Evolutionary conservation across 2,113 vertebrate species (phyloP).

Genomic region (Poicephalus meyeri): DNA sequence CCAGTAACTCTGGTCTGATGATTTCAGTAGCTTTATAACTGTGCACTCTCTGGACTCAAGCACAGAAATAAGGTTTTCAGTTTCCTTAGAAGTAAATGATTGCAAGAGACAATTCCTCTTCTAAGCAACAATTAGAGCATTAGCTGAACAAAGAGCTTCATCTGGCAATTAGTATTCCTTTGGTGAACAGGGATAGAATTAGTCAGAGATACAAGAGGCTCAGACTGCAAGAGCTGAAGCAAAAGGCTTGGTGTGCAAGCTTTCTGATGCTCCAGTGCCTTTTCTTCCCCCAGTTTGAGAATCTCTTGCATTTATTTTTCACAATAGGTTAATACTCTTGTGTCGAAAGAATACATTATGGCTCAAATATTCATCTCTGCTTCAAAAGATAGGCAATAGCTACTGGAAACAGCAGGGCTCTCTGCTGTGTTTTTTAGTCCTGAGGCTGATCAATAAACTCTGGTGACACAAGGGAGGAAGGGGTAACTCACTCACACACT

Average conservation of each 20-base stretch:
- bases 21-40: neutral
- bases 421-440: conserved; percentile 23
- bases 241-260: neutral
- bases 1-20: neutral
- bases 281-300: conserved; percentile 19
- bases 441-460: conserved; percentile 49
- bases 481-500: neutral
- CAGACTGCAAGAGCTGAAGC: neutral
- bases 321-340: conserved; percentile 19
- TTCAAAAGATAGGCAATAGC: conserved; percentile 62
- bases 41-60: neutral
- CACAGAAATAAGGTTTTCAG: neutral
- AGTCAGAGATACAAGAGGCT: conserved; percentile 37
- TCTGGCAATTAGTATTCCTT: conserved; percentile 67
- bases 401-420: conserved; percentile 47
- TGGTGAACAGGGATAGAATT: conserved; percentile 51
- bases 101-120: neutral
- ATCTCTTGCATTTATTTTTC: conserved; percentile 35
- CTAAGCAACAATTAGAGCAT: conserved; percentile 53
- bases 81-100: neutral
- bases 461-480: conserved; percentile 10
- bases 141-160: conserved; percentile 65
- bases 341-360: conserved; percentile 25
- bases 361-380: conserved; percentile 45
- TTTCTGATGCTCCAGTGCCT: conserved; percentile 18